These are phyloP conservation scores for Megamerina dolium DNA, from an alignment of 2,888 invertebrate species.

Conservation along the genomic window DNA sequence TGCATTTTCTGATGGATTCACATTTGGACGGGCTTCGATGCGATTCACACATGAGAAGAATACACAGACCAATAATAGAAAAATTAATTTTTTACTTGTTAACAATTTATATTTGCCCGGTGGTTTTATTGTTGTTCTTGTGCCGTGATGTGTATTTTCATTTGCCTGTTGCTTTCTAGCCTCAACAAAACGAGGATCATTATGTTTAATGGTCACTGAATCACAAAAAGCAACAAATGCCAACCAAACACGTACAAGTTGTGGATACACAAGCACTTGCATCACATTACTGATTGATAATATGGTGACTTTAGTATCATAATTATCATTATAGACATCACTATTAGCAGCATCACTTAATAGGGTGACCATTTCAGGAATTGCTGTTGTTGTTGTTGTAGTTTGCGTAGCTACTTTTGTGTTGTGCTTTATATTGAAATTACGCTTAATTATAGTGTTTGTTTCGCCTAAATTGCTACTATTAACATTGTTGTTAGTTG, in stretches of 20 bases:
- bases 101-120: conserved; percentile 21
- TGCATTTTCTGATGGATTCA: conserved; percentile 16
- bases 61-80: conserved; percentile 31
- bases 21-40: conserved; percentile 45
- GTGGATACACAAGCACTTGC: conserved; percentile 2
- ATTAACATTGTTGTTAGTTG: conserved; percentile 3
- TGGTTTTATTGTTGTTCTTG: conserved; percentile 4
- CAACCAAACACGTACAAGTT: conserved; percentile 23
- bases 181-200: conserved; percentile 23
- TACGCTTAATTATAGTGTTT: too few relatives aligned
- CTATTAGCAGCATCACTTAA: conserved; percentile 3
- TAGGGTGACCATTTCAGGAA: background rate
- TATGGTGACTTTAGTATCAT: too few relatives aligned
- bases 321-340: conserved; percentile 1
- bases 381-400: conserved; percentile 8
- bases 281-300: background rate
- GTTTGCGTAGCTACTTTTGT: conserved; percentile 14
- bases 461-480: conserved; percentile 9
- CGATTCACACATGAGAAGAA: conserved; percentile 32
- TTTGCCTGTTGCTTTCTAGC: conserved; percentile 4
- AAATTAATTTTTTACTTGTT: conserved; percentile 27
- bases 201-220: conserved; percentile 24
- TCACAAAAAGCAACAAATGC: conserved; percentile 27
- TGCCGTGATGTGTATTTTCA: too few relatives aligned
- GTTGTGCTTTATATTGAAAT: too few relatives aligned